These are phyloP conservation scores for Hemithea aestivaria DNA, from an alignment of 2,888 invertebrate species.

Conservation along the genomic window DNA sequence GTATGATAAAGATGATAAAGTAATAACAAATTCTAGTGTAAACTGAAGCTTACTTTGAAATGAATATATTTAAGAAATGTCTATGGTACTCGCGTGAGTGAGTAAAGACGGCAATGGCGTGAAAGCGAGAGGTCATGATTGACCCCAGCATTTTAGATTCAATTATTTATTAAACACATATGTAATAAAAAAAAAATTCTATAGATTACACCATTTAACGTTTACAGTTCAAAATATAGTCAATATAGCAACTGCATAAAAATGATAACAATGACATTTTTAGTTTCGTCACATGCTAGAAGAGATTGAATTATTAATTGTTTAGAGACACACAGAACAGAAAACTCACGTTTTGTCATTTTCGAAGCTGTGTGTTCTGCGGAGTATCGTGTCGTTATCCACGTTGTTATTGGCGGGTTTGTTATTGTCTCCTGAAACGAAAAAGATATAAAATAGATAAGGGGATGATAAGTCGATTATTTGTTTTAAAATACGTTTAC, in stretches of 20 bases:
- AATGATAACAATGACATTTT: constrained; percentile 14
- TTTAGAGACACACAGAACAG: constrained; percentile 7
- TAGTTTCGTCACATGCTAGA: constrained; percentile 16
- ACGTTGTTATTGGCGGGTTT: constrained; percentile 64
- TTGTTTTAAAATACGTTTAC: too few relatives aligned
- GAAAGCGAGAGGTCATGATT: too few relatives aligned
- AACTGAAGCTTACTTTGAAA: too few relatives aligned
- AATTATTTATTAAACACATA: too few relatives aligned
- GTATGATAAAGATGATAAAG: too few relatives aligned
- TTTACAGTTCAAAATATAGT: constrained; percentile 6
- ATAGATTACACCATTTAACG: not conserved
- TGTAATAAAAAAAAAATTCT: too few relatives aligned
- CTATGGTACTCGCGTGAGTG: too few relatives aligned
- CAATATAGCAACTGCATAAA: constrained; percentile 6
- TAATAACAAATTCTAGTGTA: too few relatives aligned
- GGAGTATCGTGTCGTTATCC: constrained; percentile 76
- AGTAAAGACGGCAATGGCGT: too few relatives aligned
- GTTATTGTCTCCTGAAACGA: constrained; percentile 75
- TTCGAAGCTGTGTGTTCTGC: constrained; percentile 92
- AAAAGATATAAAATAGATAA: constrained; percentile 6
- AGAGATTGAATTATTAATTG: constrained; percentile 12
- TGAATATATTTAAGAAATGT: too few relatives aligned
- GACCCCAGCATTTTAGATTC: too few relatives aligned
- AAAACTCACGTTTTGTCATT: constrained; percentile 90
- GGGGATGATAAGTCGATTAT: too few relatives aligned